Evolutionary conservation across 2,113 vertebrate genomes (phyloP), one percentile per base, ranked within the genome.

Genomic region (Misgurnus anguillicaudatus): DNA sequence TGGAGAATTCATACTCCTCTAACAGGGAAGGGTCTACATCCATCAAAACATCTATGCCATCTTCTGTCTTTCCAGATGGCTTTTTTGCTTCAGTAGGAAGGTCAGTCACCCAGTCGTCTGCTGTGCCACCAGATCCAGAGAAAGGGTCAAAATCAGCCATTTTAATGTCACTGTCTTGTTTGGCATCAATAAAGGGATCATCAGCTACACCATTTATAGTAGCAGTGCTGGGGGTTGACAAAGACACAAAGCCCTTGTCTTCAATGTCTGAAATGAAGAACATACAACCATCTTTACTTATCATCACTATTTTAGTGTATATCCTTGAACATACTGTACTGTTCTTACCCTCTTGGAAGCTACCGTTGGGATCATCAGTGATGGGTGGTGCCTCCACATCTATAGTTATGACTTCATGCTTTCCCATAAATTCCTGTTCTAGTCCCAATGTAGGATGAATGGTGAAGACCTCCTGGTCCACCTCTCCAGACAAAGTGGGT

Each of bases 371-470:
- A 36, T 61, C 57, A 3, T 61, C 69, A n/a, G 72, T 63, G 53
- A 77, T 42, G 1, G 83, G 31, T 61, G 87, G 57, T 19, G 42
- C 71, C 13, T 81, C 90, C 77, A 90, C 91, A 62, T 88, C 89
- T 73, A 90, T 73, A 57, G 90, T 19, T 13, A 87, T 72, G 8
- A 90, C 48, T 51, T 90, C 75, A n/a, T 82, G 87, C 66, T 84
- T 85, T 31, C 51, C 38, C 14, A 75, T 63, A 3, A 13, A 11
- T 72, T 19, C 58, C 2, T 78, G 77, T 81, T 83, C 65, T 38
- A 36, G 81, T 51, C 48, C 14, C 77, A 84, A 85, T 4, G 71
- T 39, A 21, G 47, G 14, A 19, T 86, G 86, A 42, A 83, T 66
- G 36, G 48, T 69, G 19, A 82, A 74, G 51, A 80, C 78, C 31